A percentile compares a stretch with the other conserved stretches of the same genome.
Evolutionary conservation across 2,113 vertebrate species (phyloP).

Genomic region (Pandion haliaetus): DNA sequence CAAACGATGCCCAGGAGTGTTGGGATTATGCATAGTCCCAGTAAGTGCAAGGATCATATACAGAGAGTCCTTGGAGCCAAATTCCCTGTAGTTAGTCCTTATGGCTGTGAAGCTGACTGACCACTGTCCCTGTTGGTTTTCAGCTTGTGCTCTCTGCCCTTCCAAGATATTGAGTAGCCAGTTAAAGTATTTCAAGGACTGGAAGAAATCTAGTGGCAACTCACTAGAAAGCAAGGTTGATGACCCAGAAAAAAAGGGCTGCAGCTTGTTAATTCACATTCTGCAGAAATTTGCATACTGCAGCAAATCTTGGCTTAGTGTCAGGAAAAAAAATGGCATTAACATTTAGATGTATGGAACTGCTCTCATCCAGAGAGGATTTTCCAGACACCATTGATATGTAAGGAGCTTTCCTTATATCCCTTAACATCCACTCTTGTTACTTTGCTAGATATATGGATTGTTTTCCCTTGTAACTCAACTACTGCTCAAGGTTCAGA

Average conservation of each 20-base stretch:
- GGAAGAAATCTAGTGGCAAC: neutral
- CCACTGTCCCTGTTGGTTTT: neutral
- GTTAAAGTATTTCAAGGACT: neutral
- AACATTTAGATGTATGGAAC: neutral
- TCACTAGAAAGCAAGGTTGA: neutral
- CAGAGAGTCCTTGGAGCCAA: neutral
- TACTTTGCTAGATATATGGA: neutral
- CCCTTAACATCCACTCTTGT: neutral
- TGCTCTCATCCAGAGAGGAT: neutral
- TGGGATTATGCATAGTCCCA: neutral
- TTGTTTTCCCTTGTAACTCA: neutral
- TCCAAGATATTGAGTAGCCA: neutral
- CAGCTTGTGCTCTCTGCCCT: neutral
- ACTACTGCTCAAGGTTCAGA: neutral
- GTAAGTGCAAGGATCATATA: rapidly evolving
- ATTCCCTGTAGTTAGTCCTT: neutral
- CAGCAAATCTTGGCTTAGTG: neutral
- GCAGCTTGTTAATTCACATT: neutral
- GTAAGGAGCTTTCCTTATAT: neutral
- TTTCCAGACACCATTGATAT: neutral
- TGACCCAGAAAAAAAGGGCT: neutral
- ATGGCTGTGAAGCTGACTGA: neutral
- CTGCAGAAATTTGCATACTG: constrained; percentile 62
- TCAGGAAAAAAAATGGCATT: neutral
- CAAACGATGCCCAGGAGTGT: rapidly evolving